Evolutionary conservation across 2,113 vertebrate species (phyloP).

Genomic region (Erythrocercus mccallii): DNA sequence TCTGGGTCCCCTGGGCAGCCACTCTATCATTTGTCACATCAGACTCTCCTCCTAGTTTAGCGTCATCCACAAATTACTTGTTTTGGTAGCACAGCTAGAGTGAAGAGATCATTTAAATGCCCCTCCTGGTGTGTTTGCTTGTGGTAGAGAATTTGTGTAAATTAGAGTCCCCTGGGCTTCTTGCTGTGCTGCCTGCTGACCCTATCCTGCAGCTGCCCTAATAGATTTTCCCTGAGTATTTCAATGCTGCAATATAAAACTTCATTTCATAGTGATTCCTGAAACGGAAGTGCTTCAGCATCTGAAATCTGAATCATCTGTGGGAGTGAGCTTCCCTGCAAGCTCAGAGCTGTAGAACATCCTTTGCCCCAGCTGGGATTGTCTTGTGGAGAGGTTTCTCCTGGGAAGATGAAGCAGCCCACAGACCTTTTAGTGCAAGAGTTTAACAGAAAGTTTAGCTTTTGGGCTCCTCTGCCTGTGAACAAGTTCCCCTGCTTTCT

Average conservation of each 20-base stretch:
- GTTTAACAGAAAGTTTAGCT: neutral
- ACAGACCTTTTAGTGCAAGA: neutral
- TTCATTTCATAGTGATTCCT: neutral
- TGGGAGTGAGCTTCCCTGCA: neutral
- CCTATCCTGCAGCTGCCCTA: neutral
- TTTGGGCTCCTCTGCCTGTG: neutral
- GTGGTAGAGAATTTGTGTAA: neutral
- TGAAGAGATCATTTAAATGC: constrained; percentile 13
- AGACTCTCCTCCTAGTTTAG: neutral
- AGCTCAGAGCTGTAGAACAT: neutral
- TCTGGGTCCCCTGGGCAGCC: neutral
- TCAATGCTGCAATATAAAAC: neutral
- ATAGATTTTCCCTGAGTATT: neutral
- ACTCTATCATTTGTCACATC: neutral
- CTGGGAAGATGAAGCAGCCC: neutral
- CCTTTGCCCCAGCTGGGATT: neutral
- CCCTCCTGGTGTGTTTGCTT: neutral
- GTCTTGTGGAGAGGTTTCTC: neutral
- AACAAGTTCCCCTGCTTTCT: neutral
- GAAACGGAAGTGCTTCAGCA: neutral
- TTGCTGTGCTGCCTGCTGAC: neutral
- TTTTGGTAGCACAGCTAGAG: neutral
- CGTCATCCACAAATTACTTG: constrained; percentile 16
- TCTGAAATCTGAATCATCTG: neutral
- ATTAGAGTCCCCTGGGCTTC: neutral